Base-by-base conservation (phyloP, 2,113 vertebrate genomes). In the Podarcis cretensis region DNA sequence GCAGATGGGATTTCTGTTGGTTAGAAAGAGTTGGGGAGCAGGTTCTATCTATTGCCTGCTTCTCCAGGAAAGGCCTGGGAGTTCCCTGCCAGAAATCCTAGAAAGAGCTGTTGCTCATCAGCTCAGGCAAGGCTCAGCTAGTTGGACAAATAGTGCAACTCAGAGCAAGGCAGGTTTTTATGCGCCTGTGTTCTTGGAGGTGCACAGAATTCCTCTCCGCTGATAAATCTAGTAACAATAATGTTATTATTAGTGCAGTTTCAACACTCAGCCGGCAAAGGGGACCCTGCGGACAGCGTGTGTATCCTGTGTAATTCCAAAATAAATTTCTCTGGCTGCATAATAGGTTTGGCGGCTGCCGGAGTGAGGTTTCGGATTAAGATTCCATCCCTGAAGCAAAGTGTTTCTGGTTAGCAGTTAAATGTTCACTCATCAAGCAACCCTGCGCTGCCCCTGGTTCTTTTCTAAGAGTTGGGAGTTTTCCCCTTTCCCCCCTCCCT, bases 321-420 rank as follows among this genome's bases (percentile, higher is more conserved):
- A 77, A 69, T 81, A 83, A 86, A 86, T 63, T 82, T 63, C 35
- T 65, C 54, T 78, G 89, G 74, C 65, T 63, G 73, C 30, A 6
- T 77, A 71, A 92, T 69, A 10, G 20, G 30, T 4, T 83, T 91
- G 73, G 84, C 82, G 30, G 89, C 83, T 65, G 63, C 85, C 43
- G 40, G 86, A 73, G 78, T 79, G 40, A 35, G 54, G 32, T 89
- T 59, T 88, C 43, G 63, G 9, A 63, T 48, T 86, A 90, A 66
- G 57, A 68, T 92, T 87, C 92, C 40, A 0, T 80, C 93, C 69
- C 83, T 20, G 30, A 73, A 90, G 90, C 66, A n/a, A 65, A 88
- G 83, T 69, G 3, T 73, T 87, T 87, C 90, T 83, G 79, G 40
- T 90, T 92, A 57, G 74, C 48, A n/a, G 3, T 88, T 57, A 90